Evolutionary conservation across 2,888 invertebrate species (phyloP), one percentile per base, ranked within the genome.

Genomic region (Drosophila falleni): DNA sequence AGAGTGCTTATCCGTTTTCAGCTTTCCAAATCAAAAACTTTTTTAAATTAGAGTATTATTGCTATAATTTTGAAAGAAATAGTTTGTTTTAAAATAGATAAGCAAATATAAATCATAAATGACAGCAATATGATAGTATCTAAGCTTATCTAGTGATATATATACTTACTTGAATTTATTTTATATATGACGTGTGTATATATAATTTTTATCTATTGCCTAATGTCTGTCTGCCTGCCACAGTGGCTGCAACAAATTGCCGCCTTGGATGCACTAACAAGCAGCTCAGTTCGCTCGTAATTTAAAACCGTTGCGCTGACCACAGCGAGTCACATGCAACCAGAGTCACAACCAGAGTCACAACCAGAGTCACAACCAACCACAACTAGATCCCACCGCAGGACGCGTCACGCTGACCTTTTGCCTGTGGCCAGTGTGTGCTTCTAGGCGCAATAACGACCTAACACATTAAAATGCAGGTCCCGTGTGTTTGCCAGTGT

Each of bases 401-500:
- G 70, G 37, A 59, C 59, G 81, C 87, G 59, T 64, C 65, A 56
- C 50, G 84, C 83, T 80, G 89, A 88, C 82, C 89, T 86, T 82
- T 86, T 37, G 66, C 67, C 60, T 26, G 58, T 44, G 59, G 62
- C 26, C 55, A 29, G 35, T 33, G 10, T 53, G 29, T 26, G 59
- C 56, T 58, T 39, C 76, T 65, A 78, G 77, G 77, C 80, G 46
- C 51, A 56, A 47, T 58, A 47, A 53, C 59, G 46, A 66, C 49
- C 59, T 64, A 78, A 50, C 37, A 58, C 67, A 87, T 85, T 81
- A 64, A 82, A 86, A 86, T 86, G 83, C 88, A 69, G 42, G 41
- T 46, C 66, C 35, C 50, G 61, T 49, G n/a, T 33, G 37, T 47
- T 31, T 33, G n/a, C 11, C 26, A 44, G 6, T 47, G 9, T 26